Evolutionary conservation across 2,797 vertebrate genomes (phyloP), one percentile per base, ranked within the genome.

Genomic region (Agapornis canus): DNA sequence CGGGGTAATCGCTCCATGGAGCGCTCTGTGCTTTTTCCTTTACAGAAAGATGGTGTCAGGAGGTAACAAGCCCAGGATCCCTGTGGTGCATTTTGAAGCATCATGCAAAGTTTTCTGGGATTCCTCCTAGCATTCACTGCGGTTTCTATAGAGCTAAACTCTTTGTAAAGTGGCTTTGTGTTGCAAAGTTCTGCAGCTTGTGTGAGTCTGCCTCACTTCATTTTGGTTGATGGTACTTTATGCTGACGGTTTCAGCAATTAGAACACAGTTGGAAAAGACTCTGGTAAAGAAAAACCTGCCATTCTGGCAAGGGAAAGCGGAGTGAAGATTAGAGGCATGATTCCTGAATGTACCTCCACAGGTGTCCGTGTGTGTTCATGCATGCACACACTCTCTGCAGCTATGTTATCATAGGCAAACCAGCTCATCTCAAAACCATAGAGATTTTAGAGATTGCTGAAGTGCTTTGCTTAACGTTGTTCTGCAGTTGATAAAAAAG

Each of bases 121-220:
- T 86, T 85, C 89, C 86, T 94, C 91, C 59, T 90, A 68, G 84
- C 81, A 76, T 89, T 96, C 94, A 69, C 57, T 6, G 69, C 2
- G 39, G 11, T 78, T 95, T 90, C 92, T 86, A 92, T 49, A 86
- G 92, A 93, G 92, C 84, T 60, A 2, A 78, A 35, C 49, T 72
- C 94, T 95, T 86, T 94, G 89, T 90, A 23, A 72, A 13, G 39
- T 47, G 81, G 84, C 87, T 96, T 93, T 94, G 95, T 81, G 79
- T 89, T 91, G 95, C 94, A 86, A 92, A 91, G 77, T 81, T 90
- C 11, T 32, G 89, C 64, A 5, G 86, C 75, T 81, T 70, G 82
- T 52, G 91, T 3, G 92, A 91, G 92, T 32, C 92, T 10, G 76
- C 72, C 89, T 73, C 57, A 12, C 84, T 77, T 72, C 65, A 10